Evolutionary conservation across 2,888 invertebrate genomes (phyloP), one percentile per base, ranked within the genome.

Genomic region (Drosophila greeni): DNA sequence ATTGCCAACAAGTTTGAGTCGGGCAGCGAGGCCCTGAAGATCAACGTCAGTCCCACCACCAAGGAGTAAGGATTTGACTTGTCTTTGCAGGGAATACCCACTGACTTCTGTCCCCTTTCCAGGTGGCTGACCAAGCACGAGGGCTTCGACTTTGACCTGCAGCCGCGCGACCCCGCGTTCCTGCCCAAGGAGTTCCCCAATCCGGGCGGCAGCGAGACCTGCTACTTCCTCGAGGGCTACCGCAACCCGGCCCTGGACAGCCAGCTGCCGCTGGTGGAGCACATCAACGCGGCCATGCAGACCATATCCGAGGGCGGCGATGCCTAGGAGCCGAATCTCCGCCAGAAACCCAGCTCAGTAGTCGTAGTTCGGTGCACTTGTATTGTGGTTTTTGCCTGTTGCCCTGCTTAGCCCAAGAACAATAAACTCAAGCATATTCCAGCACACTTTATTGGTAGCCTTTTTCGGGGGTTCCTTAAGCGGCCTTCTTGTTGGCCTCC

Each of bases 1-100:
- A 92, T 97, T 59, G 97, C 97, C 49, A 98, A 98, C 89, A 97
- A 97, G 90, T 97, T 98, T 85, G 98, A 98, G 88, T 97, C 97
- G 0, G 93, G 95, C 39, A 97, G 97, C 68, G 96, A 96, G 86
- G 96, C 97, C 0, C 91, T 96, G 77, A 93, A 93, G 88, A 95
- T 97, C 86, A 97, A 98, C 90, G 93, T 97, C 87, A 97, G 97
- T 86, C 97, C 97, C 3, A 97, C 96, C 11, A 97, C 97, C 43
- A 93, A 95, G 88, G 92, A 93, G 97, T 97, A 91, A 93, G 95
- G 91, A 67, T 16, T n/a, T 12, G 23, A 11, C n/a, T 18, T 0
- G 2, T 12, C 16, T 39, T 51, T 16, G n/a, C 1, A 14, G 1
- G 4, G 45, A 14, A 5, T 31, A 5, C 7, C 9, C 2, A 5